Percentiles rank a stretch among this genome's conserved stretches.
These are phyloP conservation scores for Erythrolamprus reginae DNA, from an alignment of 2,113 vertebrate species.

Conservation along the genomic window DNA sequence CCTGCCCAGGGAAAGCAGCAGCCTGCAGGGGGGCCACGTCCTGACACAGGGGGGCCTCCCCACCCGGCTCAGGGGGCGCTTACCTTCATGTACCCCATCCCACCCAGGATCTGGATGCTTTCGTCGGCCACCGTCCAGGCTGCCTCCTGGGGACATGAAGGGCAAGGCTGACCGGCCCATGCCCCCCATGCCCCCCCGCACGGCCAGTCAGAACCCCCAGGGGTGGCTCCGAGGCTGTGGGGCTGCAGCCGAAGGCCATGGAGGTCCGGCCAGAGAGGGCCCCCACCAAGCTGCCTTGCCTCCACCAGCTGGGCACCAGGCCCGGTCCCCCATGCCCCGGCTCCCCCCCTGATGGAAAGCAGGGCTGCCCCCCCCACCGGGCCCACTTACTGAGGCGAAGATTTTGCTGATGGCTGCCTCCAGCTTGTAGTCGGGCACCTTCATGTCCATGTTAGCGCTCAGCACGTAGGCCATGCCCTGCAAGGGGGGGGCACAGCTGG, in stretches of 20 bases:
- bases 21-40: neutral
- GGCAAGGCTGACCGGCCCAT: neutral
- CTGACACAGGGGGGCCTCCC: neutral
- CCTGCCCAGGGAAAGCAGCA: neutral
- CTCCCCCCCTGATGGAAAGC: neutral
- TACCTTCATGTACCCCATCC: neutral
- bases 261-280: neutral
- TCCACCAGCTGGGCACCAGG: neutral
- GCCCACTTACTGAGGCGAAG: neutral
- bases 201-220: neutral
- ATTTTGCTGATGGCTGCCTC: neutral
- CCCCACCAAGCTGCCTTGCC: too few species aligned
- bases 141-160: neutral
- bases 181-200: rapidly evolving
- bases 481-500: neutral
- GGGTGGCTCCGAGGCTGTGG: neutral
- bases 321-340: neutral
- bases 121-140: neutral
- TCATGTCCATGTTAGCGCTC: neutral
- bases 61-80: neutral
- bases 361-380: neutral
- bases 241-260: neutral
- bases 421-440: neutral
- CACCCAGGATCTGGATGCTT: neutral
- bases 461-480: neutral